A percentile compares a stretch with the other conserved stretches of the same genome.
Conservation (phyloP, 2,113 vertebrate species). For the Phyllostomus hastatus region DNA sequence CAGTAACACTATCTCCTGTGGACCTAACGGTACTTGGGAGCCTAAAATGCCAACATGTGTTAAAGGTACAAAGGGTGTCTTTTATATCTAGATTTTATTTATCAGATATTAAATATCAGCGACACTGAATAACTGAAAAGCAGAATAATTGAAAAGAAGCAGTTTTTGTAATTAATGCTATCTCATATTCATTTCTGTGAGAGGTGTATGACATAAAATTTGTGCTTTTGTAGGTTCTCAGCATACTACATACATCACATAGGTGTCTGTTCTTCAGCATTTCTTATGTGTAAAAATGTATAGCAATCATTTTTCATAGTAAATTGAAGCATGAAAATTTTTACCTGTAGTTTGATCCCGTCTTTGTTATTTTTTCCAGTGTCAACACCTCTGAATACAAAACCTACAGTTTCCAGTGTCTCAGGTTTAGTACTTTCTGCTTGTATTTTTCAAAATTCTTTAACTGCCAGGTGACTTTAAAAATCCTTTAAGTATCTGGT, state of each 20-base stretch:
- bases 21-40: constrained; percentile 31
- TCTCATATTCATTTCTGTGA: background rate
- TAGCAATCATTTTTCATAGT: background rate
- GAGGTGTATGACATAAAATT: background rate
- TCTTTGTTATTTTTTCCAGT: background rate
- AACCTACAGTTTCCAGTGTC: background rate
- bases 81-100: background rate
- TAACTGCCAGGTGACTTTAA: background rate
- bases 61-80: background rate
- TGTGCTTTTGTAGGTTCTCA: background rate
- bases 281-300: background rate
- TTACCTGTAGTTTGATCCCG: background rate
- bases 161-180: background rate
- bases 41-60: constrained; percentile 63
- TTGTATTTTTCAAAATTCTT: background rate
- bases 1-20: fast-evolving
- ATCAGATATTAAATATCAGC: background rate
- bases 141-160: background rate
- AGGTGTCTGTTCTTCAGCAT: background rate
- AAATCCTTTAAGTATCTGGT: background rate
- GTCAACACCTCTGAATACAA: background rate
- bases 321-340: background rate
- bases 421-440: background rate
- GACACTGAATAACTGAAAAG: background rate
- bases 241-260: background rate